Percentiles rank a stretch among this genome's conserved stretches.
Evolutionary conservation across 2,113 vertebrate species (phyloP).

Genomic region (Pyxicephalus adspersus): DNA sequence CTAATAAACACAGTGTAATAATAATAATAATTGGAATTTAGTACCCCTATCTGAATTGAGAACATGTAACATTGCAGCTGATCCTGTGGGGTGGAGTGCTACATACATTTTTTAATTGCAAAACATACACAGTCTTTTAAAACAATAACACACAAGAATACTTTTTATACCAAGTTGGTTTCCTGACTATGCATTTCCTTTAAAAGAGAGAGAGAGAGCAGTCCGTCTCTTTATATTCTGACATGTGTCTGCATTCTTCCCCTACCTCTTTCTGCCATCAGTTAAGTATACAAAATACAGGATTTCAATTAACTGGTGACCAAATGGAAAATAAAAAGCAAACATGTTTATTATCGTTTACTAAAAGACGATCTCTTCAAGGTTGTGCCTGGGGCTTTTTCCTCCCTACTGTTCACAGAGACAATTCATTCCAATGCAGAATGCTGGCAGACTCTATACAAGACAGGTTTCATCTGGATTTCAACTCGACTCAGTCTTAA

Average conservation of each 20-base stretch:
- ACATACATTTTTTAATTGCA: too few relatives aligned
- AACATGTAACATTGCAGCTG: too few relatives aligned
- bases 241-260: slow-evolving; percentile 21
- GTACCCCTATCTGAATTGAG: too few relatives aligned
- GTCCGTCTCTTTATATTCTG: background rate
- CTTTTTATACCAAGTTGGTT: too few relatives aligned
- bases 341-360: slow-evolving; percentile 39
- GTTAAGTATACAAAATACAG: slow-evolving; percentile 25
- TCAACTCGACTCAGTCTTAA: slow-evolving; percentile 16
- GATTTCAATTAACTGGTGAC: slow-evolving; percentile 33
- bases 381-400: slow-evolving; percentile 27
- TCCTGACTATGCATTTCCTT: too few relatives aligned
- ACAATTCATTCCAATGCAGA: slow-evolving; percentile 31
- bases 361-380: slow-evolving; percentile 37
- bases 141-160: too few relatives aligned
- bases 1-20: too few relatives aligned
- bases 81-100: too few relatives aligned
- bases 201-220: background rate
- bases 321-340: slow-evolving; percentile 24
- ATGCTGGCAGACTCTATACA: slow-evolving; percentile 46
- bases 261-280: background rate
- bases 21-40: too few relatives aligned
- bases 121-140: too few relatives aligned
- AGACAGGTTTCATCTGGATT: slow-evolving; percentile 29
- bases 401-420: background rate